Evolutionary conservation across 2,888 invertebrate genomes (phyloP).

Genomic region (Mimumesa dahlbomi): DNA sequence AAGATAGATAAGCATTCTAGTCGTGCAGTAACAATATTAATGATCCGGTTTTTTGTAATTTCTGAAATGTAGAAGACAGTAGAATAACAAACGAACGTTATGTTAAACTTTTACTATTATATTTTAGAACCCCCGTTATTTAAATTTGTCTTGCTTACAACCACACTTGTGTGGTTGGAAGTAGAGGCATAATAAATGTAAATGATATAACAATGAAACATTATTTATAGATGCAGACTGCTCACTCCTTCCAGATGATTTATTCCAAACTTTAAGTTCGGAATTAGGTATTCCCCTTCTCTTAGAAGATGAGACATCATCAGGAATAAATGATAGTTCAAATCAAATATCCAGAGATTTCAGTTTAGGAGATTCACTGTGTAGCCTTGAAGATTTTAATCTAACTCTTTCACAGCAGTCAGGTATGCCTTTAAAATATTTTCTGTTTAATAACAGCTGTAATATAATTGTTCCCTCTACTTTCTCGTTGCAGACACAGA

Average conservation of each 20-base stretch:
- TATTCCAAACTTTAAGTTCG: slow-evolving; percentile 72
- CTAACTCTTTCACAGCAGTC: slow-evolving; percentile 15
- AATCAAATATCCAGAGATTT: slow-evolving; percentile 37
- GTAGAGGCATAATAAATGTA: too few relatives aligned
- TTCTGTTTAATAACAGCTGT: background rate
- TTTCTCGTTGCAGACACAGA: slow-evolving; percentile 24
- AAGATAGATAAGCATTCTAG: too few relatives aligned
- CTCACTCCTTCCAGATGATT: slow-evolving; percentile 69
- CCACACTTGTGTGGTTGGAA: too few relatives aligned
- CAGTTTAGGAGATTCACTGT: slow-evolving; percentile 53
- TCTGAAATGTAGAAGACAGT: too few relatives aligned
- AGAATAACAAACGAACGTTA: too few relatives aligned
- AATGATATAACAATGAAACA: too few relatives aligned
- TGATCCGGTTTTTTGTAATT: too few relatives aligned
- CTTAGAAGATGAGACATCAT: slow-evolving; percentile 65
- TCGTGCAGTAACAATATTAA: too few relatives aligned
- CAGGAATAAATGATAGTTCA: slow-evolving; percentile 29
- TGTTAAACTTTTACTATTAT: too few relatives aligned
- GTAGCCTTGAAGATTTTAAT: slow-evolving; percentile 11
- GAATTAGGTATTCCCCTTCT: slow-evolving; percentile 72
- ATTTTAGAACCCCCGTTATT: too few relatives aligned
- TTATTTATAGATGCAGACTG: slow-evolving; percentile 66
- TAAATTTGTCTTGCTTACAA: too few relatives aligned
- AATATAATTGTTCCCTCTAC: background rate
- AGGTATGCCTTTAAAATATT: slow-evolving; percentile 27